Base-by-base conservation (phyloP, 2,113 vertebrate species). In the Triplophysa rosa region DNA sequence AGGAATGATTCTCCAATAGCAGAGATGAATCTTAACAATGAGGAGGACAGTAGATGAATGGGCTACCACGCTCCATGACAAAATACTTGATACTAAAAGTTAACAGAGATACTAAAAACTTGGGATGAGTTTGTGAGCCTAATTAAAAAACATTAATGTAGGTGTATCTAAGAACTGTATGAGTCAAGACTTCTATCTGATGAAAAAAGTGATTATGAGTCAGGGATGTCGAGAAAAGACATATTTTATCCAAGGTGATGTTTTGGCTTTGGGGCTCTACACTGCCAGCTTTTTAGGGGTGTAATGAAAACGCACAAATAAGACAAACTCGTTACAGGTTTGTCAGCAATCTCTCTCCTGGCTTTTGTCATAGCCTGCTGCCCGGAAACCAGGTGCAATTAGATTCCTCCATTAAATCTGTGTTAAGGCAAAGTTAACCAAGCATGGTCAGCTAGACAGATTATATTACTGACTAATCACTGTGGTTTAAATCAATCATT, bases 191-290 rank as follows among this genome's bases (percentile, higher is more conserved):
- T 10, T 8, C 73, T 61, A 78, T 82, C 87, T 86, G 71, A 86
- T 88, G 86, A 84, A 72, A 75, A 63, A 84, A 72, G 73, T 29
- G 78, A 86, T 88, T 87, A 87, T 85, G 77, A 85, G 82, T 83
- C 77, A 77, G 71, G 78, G 80, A 62, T 77, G 77, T 69, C 67
- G 82, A 2, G 21, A 78, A 67, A 49, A 40, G 33, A 49, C 70
- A 77, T 42, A 66, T 54, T 71, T 56, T 66, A 86, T 85, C 77
- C 21, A 62, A 82, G 54, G 33, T 61, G 21, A 4, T 49, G 72
- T 67, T 83, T 24, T 67, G 63, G 81, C 65, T 56, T 19, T 78
- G 3, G 61, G 66, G 67, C 24, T 67, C 66, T 40, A 58, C 76
- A 56, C 70, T 68, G 78, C 10, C 2, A 79, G 49, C 49, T 78